A percentile compares a stretch with the other conserved stretches of the same genome.
Evolutionary conservation across 2,113 vertebrate genomes (phyloP).

Genomic region (Peromyscus maniculatus): DNA sequence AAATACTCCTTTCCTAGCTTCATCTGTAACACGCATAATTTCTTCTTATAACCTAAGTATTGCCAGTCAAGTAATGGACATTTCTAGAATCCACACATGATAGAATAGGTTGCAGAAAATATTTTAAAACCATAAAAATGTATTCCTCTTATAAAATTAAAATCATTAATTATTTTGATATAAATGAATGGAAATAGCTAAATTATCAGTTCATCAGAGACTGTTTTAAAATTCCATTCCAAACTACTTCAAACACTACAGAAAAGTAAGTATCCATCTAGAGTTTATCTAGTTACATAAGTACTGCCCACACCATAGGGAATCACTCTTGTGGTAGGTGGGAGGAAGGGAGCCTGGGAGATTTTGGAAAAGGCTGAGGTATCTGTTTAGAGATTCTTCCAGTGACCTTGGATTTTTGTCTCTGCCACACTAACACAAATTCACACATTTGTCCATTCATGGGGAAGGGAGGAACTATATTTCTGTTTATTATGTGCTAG

Average conservation of each 20-base stretch:
- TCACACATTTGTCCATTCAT: neutral
- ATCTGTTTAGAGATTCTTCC: neutral
- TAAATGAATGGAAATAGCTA: constrained; percentile 25
- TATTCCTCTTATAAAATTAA: constrained; percentile 29
- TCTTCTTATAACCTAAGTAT: constrained; percentile 19
- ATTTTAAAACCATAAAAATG: neutral
- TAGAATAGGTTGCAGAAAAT: constrained; percentile 2
- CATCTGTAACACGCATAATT: constrained; percentile 33
- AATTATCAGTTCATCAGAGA: constrained; percentile 2
- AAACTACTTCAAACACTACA: neutral
- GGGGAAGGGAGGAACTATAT: neutral
- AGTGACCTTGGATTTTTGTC: neutral
- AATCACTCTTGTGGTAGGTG: neutral
- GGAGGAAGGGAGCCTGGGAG: neutral
- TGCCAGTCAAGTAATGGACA: constrained; percentile 33
- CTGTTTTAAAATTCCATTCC: neutral
- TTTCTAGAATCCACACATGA: neutral
- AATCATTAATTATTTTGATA: constrained; percentile 43
- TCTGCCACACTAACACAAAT: neutral
- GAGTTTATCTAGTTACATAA: neutral
- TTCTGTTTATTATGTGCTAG: neutral
- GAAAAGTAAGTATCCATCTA: neutral
- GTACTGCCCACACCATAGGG: neutral
- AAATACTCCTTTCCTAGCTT: constrained; percentile 25
- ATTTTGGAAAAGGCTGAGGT: constrained; percentile 9